A percentile compares a stretch with the other conserved stretches of the same genome.
phyloP scores from a whole-genome alignment of 1,140 invertebrate species.

The Cotesia chilonis region DNA sequence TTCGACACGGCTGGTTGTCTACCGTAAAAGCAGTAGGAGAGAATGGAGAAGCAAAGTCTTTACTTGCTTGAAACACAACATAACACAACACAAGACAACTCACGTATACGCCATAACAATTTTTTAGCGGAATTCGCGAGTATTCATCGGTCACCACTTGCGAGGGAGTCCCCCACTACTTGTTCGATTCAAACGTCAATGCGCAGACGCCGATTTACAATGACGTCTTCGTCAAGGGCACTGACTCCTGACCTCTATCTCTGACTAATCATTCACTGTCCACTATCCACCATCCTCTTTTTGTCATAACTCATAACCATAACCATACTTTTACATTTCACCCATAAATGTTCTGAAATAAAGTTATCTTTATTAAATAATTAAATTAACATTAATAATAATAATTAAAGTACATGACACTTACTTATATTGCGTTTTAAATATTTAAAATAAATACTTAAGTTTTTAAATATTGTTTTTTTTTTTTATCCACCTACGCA shows the following conservation, averaged over 20 bases:
- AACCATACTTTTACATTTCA: neutral
- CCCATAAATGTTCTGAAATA: neutral
- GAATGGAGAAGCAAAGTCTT: constrained; percentile 9
- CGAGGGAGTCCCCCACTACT: constrained; percentile 49
- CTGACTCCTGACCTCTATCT: neutral
- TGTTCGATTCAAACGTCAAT: constrained; percentile 48
- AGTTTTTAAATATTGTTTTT: neutral
- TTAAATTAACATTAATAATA: neutral
- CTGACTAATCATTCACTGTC: constrained; percentile 10
- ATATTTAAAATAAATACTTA: neutral
- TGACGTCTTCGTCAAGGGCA: constrained; percentile 40
- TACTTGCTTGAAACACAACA: constrained; percentile 10
- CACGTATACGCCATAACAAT: constrained; percentile 40
- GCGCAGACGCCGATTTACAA: constrained; percentile 50
- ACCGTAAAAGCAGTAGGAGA: neutral
- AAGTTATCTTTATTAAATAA: neutral
- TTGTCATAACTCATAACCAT: neutral
- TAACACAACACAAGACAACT: constrained; percentile 16
- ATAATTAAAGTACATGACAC: neutral
- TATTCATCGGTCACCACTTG: constrained; percentile 51
- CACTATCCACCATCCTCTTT: neutral
- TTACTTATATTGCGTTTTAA: neutral
- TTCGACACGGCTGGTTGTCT: too few relatives aligned
- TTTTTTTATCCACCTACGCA: too few relatives aligned
- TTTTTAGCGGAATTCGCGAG: constrained; percentile 50